Evolutionary conservation across 2,113 vertebrate species (phyloP).

Genomic region (Mesocricetus auratus): DNA sequence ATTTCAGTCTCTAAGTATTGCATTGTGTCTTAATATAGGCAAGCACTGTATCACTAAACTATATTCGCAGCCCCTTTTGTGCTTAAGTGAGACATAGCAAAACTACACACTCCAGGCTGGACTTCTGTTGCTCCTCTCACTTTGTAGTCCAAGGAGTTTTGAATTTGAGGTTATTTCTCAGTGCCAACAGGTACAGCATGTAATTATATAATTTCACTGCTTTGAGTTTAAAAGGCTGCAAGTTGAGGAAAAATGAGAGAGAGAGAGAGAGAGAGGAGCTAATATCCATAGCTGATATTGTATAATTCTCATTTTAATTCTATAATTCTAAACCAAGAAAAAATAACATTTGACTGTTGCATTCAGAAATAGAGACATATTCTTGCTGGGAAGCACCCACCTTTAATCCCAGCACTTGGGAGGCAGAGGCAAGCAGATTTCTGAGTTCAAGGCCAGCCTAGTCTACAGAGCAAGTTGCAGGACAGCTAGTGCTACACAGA

Average conservation of each 20-base stretch:
- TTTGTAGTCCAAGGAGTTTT: no score
- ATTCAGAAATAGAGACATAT: slow-evolving; percentile 61
- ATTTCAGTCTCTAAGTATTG: slow-evolving; percentile 16
- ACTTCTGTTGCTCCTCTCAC: background rate
- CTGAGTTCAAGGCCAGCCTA: background rate
- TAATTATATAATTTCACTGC: background rate
- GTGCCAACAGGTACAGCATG: background rate
- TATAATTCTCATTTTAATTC: slow-evolving; percentile 31
- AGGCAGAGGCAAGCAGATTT: background rate
- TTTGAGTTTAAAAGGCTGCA: background rate
- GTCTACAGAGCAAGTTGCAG: background rate
- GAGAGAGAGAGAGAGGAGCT: no score
- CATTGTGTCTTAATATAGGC: background rate
- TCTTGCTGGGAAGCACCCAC: background rate
- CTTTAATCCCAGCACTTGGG: background rate
- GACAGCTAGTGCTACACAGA: background rate
- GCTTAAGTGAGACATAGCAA: background rate
- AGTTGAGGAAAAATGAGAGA: background rate
- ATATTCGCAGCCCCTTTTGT: background rate
- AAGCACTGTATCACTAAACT: background rate
- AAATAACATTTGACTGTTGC: slow-evolving; percentile 51
- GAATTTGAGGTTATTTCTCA: background rate
- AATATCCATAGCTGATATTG: background rate
- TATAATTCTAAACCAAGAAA: slow-evolving; percentile 17
- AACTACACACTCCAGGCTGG: background rate